Evolutionary conservation across 1,140 invertebrate species (phyloP), one percentile per base, ranked within the genome.

Genomic region (Drosophila nigromelanica): DNA sequence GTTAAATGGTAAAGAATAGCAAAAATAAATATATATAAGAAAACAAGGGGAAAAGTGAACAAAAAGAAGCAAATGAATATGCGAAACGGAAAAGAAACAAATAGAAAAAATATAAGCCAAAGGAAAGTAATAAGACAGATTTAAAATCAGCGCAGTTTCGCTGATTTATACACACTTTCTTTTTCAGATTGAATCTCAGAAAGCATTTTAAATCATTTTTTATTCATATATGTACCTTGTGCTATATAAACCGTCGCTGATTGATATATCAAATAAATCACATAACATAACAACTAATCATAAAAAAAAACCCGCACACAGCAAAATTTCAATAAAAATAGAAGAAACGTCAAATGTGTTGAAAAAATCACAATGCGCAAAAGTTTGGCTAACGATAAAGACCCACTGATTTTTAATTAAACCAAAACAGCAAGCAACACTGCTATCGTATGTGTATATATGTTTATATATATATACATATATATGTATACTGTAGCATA

Each of bases 381-480:
- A 86, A 85, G 52, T 69, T 77, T 69, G 62, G 59, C 45, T 21
- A 42, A 40, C 73, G 64, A 71, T 71, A 77, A 86, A 60, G 51
- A 43, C 66, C 66, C 75, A 86, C 60, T 81, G 62, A 75, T 87
- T 87, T 35, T 87, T 78, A 87, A 86, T 86, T 86, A 87, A 86
- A 78, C 63, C 82, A 78, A 81, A 86, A 81, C 70, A 86, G 87
- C 78, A 66, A 15, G 33, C 63, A 73, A 60, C 48, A 30, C 71
- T 62, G 10, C 18, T 33, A 11, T 43, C 7, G 40, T 12, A 67
- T 33, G 42, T 72, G 43, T 15, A 60, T 30, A 59, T 40, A 54
- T 71, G 69, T 76, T 68, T 67, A 58, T 37, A n/a, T n/a, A n/a
- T n/a, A n/a, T n/a, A n/a, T n/a, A n/a, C n/a, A n/a, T n/a, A n/a